Base-by-base conservation (phyloP, 2,888 invertebrate genomes). In the Trichacis sp. region DNA sequence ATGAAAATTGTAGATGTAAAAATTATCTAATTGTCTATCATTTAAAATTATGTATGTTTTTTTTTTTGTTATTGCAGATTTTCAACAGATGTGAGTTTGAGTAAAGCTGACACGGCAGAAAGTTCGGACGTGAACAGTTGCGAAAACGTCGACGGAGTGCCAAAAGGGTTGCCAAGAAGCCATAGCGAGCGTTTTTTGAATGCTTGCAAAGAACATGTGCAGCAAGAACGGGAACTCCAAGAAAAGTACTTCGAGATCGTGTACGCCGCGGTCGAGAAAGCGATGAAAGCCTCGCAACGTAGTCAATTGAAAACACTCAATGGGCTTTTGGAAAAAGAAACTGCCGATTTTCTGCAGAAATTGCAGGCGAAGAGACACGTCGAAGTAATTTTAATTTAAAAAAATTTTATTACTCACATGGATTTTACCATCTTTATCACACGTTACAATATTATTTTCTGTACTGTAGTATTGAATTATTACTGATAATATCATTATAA, bases 161-260 rank as follows among this genome's bases (percentile, higher is more conserved):
- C 86, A 55, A 80, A 86, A 67, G 85, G 86, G 11, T 75, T 89
- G 24, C 88, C 89, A 0, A 85, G 90, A 62, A 90, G 89, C 71
- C 89, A 89, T 64, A 90, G 90, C 5, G 90, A 91, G 70, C 86
- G 91, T 4, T 76, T 91, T 54, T 80, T 91, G 36, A 87, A 88
- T 0, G 87, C 90, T 1, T 88, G 88, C 72, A 88, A 88, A 56
- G 92, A 92, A 67, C 92, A 93, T 64, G 88, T 91, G 30, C 85
- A 88, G 24, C 90, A 90, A 60, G 93, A 93, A 82, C 88, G 89
- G 45, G 93, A 94, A 66, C 83, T 96, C 65, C 89, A 93, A 48
- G 91, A 94, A 80, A 93, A 94, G 78, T 95, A 94, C 84, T 93
- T 94, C 82, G 94, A 95, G 75, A 87, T 89, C 69, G 90, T 93